Percentiles rank a stretch among this genome's conserved stretches.
phyloP scores from a whole-genome alignment of 2,888 invertebrate species.

The Drosophila cyrtoloma region DNA sequence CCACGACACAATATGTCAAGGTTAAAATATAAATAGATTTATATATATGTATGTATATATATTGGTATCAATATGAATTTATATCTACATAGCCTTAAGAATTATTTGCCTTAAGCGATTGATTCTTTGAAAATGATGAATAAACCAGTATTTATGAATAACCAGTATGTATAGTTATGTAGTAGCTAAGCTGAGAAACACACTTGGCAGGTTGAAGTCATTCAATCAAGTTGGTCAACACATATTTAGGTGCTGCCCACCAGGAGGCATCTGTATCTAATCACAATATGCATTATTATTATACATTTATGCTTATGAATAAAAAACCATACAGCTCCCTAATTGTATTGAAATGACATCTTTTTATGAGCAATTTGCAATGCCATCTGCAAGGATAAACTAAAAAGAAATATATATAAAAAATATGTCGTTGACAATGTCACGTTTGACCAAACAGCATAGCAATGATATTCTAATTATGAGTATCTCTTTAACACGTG shows the following conservation, averaged over 20 bases:
- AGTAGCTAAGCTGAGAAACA: not conserved
- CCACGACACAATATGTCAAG: not conserved
- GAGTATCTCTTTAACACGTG: not conserved
- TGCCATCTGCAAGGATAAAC: not conserved
- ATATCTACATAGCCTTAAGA: not conserved
- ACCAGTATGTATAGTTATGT: not conserved
- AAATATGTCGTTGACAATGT: conserved; percentile 10
- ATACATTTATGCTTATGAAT: not conserved
- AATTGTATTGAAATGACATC: not conserved
- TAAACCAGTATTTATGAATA: not conserved
- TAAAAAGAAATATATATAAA: not conserved
- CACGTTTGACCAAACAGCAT: conserved; percentile 17
- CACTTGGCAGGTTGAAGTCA: not conserved
- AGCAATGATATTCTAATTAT: conserved; percentile 40
- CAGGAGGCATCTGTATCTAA: not conserved
- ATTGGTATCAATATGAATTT: not conserved
- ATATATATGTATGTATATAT: not conserved
- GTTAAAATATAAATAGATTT: not conserved
- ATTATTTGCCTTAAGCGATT: not conserved
- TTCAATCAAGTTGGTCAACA: not conserved
- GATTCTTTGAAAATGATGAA: not conserved
- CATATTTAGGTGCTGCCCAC: not conserved
- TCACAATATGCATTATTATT: not conserved
- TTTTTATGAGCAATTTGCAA: not conserved
- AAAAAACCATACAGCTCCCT: not conserved